Conservation (phyloP, 1,140 invertebrate genomes). For the Brachionus koreanus region DNA sequence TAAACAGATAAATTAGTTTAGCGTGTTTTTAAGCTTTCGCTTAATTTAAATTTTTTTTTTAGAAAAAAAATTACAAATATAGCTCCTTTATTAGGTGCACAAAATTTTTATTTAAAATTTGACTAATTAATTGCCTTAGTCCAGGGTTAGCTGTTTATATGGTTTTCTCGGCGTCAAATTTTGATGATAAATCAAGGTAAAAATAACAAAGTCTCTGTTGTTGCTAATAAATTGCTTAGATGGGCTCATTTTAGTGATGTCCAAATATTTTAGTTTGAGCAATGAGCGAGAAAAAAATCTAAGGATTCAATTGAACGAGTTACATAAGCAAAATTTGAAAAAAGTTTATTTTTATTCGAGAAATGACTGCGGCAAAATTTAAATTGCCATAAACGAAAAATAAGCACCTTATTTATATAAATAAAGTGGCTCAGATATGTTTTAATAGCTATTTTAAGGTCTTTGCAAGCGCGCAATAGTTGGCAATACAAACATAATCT, state of each 20-base stretch:
- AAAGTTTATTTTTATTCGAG: background rate
- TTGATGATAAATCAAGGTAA: background rate
- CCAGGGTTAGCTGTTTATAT: background rate
- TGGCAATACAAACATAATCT: background rate
- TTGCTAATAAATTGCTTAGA: no score
- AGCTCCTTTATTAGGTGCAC: background rate
- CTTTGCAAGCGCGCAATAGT: constrained; percentile 3
- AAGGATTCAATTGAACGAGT: background rate
- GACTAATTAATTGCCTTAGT: background rate
- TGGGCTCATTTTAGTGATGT: background rate
- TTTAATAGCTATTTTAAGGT: constrained; percentile 1
- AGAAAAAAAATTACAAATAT: background rate
- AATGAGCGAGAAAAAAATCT: background rate
- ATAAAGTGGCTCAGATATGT: background rate
- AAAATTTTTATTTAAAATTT: background rate
- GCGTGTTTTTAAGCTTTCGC: background rate
- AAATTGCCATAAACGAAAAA: background rate
- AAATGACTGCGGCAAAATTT: background rate
- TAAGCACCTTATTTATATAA: background rate
- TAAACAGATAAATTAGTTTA: background rate
- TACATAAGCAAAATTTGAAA: background rate
- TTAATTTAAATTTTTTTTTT: background rate
- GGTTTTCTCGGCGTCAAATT: background rate
- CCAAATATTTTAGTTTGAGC: background rate
- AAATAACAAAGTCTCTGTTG: background rate